phyloP scores from a whole-genome alignment of 2,797 vertebrate genomes.

The Phyllotis vaccarum region DNA sequence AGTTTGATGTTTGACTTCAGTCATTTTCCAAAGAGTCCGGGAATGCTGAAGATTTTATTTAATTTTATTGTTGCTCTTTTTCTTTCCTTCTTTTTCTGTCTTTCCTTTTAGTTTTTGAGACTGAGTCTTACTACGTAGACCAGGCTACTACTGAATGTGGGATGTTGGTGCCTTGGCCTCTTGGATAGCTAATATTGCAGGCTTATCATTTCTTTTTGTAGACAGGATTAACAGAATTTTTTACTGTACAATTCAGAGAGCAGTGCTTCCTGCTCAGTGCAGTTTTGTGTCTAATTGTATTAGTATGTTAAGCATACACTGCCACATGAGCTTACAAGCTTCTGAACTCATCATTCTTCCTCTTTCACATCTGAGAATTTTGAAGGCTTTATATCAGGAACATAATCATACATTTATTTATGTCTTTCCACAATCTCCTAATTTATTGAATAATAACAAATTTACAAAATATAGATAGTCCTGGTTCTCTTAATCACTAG shows the following conservation, averaged over 20 bases:
- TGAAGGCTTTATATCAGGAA: background rate
- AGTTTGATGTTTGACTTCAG: slow-evolving; percentile 9
- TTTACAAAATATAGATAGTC: background rate
- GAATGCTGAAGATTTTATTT: background rate
- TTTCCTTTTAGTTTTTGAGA: background rate
- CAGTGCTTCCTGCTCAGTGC: background rate
- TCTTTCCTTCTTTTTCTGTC: background rate
- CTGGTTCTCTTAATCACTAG: background rate
- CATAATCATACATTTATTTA: background rate
- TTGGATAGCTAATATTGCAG: background rate
- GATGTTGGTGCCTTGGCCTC: background rate
- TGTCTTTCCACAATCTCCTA: background rate
- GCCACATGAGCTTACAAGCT: background rate
- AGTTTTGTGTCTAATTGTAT: slow-evolving; percentile 44
- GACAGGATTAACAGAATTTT: background rate
- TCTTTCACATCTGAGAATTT: background rate
- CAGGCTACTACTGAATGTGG: background rate
- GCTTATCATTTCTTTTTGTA: background rate
- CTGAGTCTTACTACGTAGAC: background rate
- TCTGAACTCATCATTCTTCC: background rate
- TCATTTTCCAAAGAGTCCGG: slow-evolving; percentile 27
- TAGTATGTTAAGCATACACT: background rate
- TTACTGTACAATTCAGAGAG: slow-evolving; percentile 14
- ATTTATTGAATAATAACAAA: background rate
- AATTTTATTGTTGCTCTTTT: background rate